Evolutionary conservation across 2,888 invertebrate species (phyloP).

Genomic region (Athalia cordata): DNA sequence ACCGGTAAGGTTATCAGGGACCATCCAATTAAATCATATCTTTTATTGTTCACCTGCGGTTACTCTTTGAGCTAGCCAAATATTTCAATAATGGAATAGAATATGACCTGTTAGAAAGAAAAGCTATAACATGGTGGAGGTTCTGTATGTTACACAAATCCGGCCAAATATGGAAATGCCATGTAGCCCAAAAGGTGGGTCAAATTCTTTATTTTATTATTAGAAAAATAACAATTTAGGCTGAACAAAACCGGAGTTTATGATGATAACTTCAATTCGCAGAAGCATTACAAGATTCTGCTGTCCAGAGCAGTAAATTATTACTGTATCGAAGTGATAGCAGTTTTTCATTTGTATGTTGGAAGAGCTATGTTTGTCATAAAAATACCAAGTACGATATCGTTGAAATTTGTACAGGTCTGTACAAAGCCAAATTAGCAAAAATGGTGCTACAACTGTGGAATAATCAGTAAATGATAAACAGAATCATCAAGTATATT

Average conservation of each 20-base stretch:
- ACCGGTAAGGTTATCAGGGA: not conserved
- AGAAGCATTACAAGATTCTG: slow-evolving; percentile 9
- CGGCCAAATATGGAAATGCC: slow-evolving; percentile 13
- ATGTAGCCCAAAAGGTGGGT: slow-evolving; percentile 25
- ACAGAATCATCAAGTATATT: not conserved
- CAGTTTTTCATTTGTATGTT: slow-evolving; percentile 4
- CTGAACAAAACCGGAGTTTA: not conserved
- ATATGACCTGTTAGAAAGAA: not conserved
- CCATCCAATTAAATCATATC: slow-evolving; percentile 3
- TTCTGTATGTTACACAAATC: slow-evolving; percentile 4
- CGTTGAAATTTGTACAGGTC: not conserved
- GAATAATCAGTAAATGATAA: slow-evolving; percentile 28
- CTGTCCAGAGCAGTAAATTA: slow-evolving; percentile 8
- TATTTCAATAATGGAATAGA: not conserved
- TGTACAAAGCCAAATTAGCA: slow-evolving; percentile 6
- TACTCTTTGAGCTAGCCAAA: not conserved
- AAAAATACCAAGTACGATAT: slow-evolving; percentile 25
- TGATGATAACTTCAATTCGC: not conserved
- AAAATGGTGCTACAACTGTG: slow-evolving; percentile 16
- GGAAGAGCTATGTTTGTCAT: slow-evolving; percentile 22
- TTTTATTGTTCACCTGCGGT: slow-evolving; percentile 5
- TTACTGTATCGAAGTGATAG: slow-evolving; percentile 1
- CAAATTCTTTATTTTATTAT: not conserved
- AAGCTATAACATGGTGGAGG: not conserved
- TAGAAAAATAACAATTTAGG: not conserved